Conservation (phyloP, 2,888 invertebrate genomes). For the Helleia helle region DNA sequence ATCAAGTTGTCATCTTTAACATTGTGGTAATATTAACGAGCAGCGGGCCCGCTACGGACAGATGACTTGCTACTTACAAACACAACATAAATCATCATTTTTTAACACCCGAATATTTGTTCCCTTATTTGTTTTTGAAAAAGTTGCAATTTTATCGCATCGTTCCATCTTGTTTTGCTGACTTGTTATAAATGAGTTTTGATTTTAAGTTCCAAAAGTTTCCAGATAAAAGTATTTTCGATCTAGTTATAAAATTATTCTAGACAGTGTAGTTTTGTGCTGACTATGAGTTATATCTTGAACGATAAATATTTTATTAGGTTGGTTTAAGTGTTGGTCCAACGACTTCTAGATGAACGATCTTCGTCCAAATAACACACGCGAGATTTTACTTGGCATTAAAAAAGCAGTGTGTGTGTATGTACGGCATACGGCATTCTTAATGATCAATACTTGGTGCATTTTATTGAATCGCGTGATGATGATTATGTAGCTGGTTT, state of each 20-base stretch:
- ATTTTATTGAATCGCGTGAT: no score
- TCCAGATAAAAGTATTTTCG: slow-evolving; percentile 6
- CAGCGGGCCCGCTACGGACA: slow-evolving; percentile 36
- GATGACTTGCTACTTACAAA: slow-evolving; percentile 46
- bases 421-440: no score
- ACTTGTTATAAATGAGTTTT: slow-evolving; percentile 47
- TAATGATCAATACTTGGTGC: no score
- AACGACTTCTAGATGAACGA: no score
- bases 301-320: background rate
- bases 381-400: no score
- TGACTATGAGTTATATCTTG: background rate
- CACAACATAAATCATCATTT: slow-evolving; percentile 21
- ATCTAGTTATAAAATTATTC: slow-evolving; percentile 2
- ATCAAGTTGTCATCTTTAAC: slow-evolving; percentile 18
- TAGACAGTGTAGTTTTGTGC: slow-evolving; percentile 4
- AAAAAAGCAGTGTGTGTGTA: no score
- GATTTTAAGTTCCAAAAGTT: background rate
- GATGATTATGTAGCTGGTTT: no score
- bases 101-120: slow-evolving; percentile 16
- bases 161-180: slow-evolving; percentile 33
- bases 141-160: background rate
- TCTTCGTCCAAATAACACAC: no score
- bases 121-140: background rate
- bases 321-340: no score
- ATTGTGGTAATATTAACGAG: slow-evolving; percentile 49